These are phyloP conservation scores for Heliothis peltigera DNA, from an alignment of 2,888 invertebrate genomes.

Conservation along the genomic window DNA sequence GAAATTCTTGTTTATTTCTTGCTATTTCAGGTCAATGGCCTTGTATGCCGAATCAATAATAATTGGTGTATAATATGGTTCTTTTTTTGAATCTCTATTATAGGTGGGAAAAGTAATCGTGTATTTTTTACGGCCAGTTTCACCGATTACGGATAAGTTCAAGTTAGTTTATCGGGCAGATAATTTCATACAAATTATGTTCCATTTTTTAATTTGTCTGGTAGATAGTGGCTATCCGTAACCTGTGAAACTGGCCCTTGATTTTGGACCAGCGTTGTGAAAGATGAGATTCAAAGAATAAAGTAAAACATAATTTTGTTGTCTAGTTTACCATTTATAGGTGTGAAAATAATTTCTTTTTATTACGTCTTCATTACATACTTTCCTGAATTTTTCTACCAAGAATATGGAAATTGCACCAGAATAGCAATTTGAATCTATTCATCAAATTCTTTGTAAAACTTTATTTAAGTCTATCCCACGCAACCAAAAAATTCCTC, in stretches of 20 bases:
- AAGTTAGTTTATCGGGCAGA: too few species aligned
- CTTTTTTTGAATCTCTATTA: constrained; percentile 14
- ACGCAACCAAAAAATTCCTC: neutral
- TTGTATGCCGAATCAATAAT: constrained; percentile 21
- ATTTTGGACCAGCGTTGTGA: neutral
- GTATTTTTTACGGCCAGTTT: too few species aligned
- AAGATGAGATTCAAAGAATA: neutral
- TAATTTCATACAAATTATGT: too few species aligned
- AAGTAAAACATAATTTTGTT: neutral
- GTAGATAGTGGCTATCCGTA: too few species aligned
- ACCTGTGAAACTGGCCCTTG: too few species aligned
- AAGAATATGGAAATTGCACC: neutral
- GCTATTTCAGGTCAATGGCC: constrained; percentile 24
- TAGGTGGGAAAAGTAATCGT: constrained; percentile 12
- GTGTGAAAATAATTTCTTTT: neutral
- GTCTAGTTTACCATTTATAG: neutral
- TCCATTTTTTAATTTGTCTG: too few species aligned
- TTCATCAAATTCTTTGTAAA: neutral
- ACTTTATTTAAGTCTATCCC: neutral
- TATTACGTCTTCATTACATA: neutral
- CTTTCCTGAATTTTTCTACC: neutral
- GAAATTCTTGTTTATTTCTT: constrained; percentile 35
- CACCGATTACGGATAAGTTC: too few species aligned
- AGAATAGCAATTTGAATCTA: neutral
- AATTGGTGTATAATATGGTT: constrained; percentile 27